Conservation (phyloP, 2,113 vertebrate genomes). For the Diphyllodes magnificus region DNA sequence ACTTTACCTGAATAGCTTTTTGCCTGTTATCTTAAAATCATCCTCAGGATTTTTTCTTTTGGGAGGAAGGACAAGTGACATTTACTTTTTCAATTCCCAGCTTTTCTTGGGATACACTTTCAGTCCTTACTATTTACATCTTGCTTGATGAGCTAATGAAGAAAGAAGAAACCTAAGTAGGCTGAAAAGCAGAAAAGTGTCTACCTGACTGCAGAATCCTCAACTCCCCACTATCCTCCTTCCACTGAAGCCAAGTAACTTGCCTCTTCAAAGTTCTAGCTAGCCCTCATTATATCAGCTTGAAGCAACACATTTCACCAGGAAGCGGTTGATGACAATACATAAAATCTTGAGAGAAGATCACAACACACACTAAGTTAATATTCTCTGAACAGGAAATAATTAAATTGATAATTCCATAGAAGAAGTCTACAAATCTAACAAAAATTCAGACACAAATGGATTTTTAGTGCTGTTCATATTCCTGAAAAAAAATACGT, state of each 20-base stretch:
- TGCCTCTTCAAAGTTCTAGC: not conserved
- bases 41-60: not conserved
- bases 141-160: not conserved
- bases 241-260: not conserved
- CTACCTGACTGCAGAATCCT: not conserved
- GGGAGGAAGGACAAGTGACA: not conserved
- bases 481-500: not conserved
- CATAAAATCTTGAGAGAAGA: not conserved
- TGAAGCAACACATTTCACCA: not conserved
- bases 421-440: not conserved
- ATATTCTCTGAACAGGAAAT: not conserved
- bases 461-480: not conserved
- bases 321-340: accelerated
- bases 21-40: not conserved
- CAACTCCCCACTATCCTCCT: not conserved
- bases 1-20: not conserved
- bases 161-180: not conserved
- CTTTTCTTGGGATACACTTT: not conserved
- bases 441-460: not conserved
- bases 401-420: not conserved
- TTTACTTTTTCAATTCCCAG: not conserved
- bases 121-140: not conserved
- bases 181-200: not conserved
- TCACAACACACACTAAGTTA: not conserved
- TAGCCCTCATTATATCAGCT: not conserved